These are phyloP conservation scores for Apis dorsata DNA, from an alignment of 1,140 invertebrate species.

Conservation along the genomic window DNA sequence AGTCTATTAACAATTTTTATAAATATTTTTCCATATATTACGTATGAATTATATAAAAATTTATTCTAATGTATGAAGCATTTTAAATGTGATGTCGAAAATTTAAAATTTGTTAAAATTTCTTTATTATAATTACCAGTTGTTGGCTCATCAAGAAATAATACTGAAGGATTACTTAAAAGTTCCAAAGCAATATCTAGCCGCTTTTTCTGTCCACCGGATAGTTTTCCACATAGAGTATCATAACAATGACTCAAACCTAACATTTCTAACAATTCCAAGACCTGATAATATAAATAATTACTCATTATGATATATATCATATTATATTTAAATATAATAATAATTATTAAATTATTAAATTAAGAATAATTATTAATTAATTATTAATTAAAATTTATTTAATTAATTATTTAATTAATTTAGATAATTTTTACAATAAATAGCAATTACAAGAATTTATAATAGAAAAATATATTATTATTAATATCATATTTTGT, in stretches of 20 bases:
- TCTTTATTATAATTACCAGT: slow-evolving; percentile 79
- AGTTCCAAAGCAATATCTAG: slow-evolving; percentile 86
- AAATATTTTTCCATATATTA: too few relatives aligned
- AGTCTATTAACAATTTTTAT: too few relatives aligned
- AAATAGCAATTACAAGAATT: too few relatives aligned
- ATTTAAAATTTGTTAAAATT: too few relatives aligned
- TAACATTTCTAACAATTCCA: slow-evolving; percentile 83
- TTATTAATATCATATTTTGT: not conserved
- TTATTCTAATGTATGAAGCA: not conserved
- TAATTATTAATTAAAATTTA: too few relatives aligned
- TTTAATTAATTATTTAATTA: too few relatives aligned
- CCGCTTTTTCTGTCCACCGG: slow-evolving; percentile 87
- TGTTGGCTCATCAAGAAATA: slow-evolving; percentile 90
- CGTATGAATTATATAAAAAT: not conserved
- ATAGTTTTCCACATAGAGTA: slow-evolving; percentile 83
- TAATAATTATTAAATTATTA: too few relatives aligned
- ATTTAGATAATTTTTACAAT: too few relatives aligned
- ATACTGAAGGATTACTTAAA: slow-evolving; percentile 87
- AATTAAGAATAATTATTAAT: too few relatives aligned
- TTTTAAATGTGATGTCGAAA: not conserved
- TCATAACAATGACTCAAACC: slow-evolving; percentile 82
- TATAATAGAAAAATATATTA: too few relatives aligned
- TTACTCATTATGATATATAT: not conserved
- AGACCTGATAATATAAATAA: slow-evolving; percentile 68
- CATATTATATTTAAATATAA: not conserved